Percentiles rank a stretch among this genome's conserved stretches.
Evolutionary conservation across 2,113 vertebrate genomes (phyloP).

Genomic region (Philantomba maxwellii): DNA sequence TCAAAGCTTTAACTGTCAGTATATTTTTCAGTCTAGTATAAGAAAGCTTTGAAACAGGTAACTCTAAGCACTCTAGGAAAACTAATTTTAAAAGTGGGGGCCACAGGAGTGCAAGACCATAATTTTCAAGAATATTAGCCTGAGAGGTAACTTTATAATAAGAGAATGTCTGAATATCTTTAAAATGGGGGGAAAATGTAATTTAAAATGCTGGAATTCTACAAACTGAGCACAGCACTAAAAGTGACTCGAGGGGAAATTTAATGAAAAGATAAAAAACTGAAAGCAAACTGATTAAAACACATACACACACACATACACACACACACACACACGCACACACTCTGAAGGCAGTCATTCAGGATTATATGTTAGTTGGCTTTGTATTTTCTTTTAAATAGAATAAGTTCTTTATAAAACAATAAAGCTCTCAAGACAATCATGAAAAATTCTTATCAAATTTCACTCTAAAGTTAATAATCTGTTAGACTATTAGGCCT

Average conservation of each 20-base stretch:
- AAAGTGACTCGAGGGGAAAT: conserved; percentile 7
- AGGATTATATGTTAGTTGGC: neutral
- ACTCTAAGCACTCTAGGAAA: neutral
- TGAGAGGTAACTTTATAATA: conserved; percentile 22
- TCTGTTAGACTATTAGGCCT: conserved; percentile 6
- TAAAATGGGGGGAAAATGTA: neutral
- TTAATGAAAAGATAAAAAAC: conserved; percentile 34
- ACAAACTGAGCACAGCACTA: conserved; percentile 12
- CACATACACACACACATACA: neutral
- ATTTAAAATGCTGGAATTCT: conserved; percentile 13
- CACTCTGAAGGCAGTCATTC: neutral
- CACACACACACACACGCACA: neutral
- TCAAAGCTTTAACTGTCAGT: neutral
- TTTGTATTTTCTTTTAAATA: conserved; percentile 35
- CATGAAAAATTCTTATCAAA: conserved; percentile 29
- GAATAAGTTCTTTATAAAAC: conserved; percentile 37
- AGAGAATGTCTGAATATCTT: neutral
- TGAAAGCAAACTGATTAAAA: conserved; percentile 33
- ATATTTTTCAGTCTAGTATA: neutral
- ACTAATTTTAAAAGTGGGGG: neutral
- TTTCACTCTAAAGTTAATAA: conserved; percentile 36
- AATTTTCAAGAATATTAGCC: neutral
- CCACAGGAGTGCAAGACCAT: neutral
- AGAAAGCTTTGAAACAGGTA: conserved; percentile 4
- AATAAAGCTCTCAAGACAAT: conserved; percentile 42